Evolutionary conservation across 2,888 invertebrate genomes (phyloP).

Genomic region (Plebejus anna): DNA sequence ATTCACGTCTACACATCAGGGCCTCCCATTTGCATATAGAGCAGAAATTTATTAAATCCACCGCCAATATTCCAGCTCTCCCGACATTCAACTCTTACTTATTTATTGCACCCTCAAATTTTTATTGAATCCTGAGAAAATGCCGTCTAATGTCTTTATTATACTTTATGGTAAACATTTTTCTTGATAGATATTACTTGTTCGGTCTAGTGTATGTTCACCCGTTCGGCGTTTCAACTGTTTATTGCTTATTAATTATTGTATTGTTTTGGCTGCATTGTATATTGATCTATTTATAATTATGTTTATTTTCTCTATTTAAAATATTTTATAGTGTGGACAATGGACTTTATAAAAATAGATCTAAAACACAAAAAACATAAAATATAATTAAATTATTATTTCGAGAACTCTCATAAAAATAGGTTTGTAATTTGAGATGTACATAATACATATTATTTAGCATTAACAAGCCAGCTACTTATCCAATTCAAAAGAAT

Average conservation of each 20-base stretch:
- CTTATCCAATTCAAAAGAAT: constrained; percentile 29
- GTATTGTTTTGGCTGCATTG: background rate
- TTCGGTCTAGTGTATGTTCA: background rate
- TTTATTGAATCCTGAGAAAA: constrained; percentile 59
- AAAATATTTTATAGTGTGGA: no score
- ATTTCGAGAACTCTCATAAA: background rate
- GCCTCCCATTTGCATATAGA: constrained; percentile 80
- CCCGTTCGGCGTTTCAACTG: background rate
- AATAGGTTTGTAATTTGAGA: background rate
- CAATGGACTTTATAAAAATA: background rate
- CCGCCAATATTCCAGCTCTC: constrained; percentile 76
- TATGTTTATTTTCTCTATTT: background rate
- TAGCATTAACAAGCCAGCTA: background rate
- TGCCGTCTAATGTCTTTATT: background rate
- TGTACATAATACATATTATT: background rate
- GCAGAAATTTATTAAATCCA: constrained; percentile 81
- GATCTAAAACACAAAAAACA: background rate
- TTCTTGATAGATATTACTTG: background rate
- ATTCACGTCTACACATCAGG: constrained; percentile 81
- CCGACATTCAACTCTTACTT: constrained; percentile 75
- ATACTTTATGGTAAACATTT: constrained; percentile 6
- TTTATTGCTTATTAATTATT: background rate
- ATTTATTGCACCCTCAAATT: constrained; percentile 61
- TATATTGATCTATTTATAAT: background rate
- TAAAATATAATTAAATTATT: background rate